Conservation (phyloP, 2,797 vertebrate species). For the Lagocephalus sceleratus region DNA sequence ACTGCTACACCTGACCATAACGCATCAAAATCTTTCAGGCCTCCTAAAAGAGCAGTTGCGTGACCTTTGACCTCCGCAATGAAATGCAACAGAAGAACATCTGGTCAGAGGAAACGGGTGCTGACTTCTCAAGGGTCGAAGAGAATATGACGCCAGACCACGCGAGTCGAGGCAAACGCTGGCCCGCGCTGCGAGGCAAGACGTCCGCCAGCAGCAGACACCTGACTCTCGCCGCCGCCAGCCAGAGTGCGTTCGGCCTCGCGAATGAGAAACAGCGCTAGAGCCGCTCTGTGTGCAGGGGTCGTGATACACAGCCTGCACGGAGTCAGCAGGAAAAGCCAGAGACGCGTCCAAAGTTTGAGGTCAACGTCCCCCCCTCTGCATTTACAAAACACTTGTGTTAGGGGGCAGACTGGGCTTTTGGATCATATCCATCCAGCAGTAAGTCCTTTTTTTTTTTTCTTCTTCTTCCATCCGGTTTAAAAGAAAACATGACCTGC, state of each 20-base stretch:
- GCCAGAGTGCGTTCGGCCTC: neutral
- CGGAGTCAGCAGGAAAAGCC: slow-evolving; percentile 11
- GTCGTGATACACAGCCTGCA: neutral
- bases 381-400: slow-evolving; percentile 39
- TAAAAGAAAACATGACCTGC: neutral
- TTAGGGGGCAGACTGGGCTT: slow-evolving; percentile 55
- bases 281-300: neutral
- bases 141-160: neutral
- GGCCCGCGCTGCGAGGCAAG: slow-evolving; percentile 19
- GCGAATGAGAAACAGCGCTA: neutral
- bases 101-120: slow-evolving; percentile 39
- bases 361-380: slow-evolving; percentile 2
- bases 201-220: slow-evolving; percentile 1
- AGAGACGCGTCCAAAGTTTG: slow-evolving; percentile 1
- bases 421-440: neutral
- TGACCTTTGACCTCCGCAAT: slow-evolving; percentile 33
- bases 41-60: slow-evolving; percentile 7
- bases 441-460: neutral
- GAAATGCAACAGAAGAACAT: slow-evolving; percentile 36
- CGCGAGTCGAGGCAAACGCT: slow-evolving; percentile 3
- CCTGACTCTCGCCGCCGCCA: slow-evolving; percentile 4
- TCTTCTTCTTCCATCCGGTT: too few relatives aligned
- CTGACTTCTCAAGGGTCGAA: too few relatives aligned
- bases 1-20: too few relatives aligned
- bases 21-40: too few relatives aligned